These are phyloP conservation scores for Tapirus terrestris DNA, from an alignment of 2,113 vertebrate species.

Conservation along the genomic window DNA sequence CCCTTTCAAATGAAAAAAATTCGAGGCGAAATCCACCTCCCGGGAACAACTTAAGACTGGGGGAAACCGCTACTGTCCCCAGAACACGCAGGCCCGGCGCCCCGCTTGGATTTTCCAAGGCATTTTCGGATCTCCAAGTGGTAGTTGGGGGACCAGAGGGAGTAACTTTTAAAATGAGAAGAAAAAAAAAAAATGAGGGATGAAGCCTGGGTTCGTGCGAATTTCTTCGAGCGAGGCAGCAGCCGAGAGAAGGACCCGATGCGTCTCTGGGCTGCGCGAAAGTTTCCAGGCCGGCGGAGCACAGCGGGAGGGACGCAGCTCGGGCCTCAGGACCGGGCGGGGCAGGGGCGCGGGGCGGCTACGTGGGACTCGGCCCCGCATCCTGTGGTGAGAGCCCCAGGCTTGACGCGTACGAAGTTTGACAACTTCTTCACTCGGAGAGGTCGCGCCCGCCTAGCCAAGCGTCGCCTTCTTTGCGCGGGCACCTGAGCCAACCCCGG, in stretches of 20 bases:
- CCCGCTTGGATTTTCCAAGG: not conserved
- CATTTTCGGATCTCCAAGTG: not conserved
- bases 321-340: rapidly evolving
- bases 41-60: not conserved
- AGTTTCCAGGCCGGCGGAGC: slow-evolving; percentile 22
- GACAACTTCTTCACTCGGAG: slow-evolving; percentile 93
- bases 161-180: not conserved
- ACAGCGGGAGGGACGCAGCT: slow-evolving; percentile 7
- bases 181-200: not conserved
- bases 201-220: slow-evolving; percentile 2
- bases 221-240: slow-evolving; percentile 51
- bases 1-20: slow-evolving; percentile 33
- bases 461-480: slow-evolving; percentile 74
- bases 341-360: not conserved
- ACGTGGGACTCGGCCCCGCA: not conserved
- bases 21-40: not conserved
- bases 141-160: not conserved
- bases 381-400: slow-evolving; percentile 9
- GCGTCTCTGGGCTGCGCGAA: not conserved
- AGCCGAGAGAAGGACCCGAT: not conserved
- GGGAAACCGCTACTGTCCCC: not conserved
- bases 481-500: not conserved
- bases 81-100: no score
- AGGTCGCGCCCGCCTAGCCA: slow-evolving; percentile 87
- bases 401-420: slow-evolving; percentile 93